Conservation (phyloP, 1,140 invertebrate genomes). For the Drosophila bocki region DNA sequence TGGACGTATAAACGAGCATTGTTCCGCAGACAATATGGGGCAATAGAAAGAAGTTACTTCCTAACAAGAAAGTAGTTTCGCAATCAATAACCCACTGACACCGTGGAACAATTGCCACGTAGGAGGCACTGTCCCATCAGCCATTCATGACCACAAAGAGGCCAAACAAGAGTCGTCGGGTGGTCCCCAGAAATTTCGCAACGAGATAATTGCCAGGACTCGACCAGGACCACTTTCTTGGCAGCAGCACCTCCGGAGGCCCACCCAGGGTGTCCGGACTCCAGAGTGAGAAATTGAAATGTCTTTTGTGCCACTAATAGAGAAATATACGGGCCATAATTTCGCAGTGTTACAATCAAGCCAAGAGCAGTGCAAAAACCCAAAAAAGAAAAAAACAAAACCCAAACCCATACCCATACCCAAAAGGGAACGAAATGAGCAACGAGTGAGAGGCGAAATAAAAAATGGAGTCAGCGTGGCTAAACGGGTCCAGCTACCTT, state of each 20-base stretch:
- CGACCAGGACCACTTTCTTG: slow-evolving; percentile 34
- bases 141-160: slow-evolving; percentile 81
- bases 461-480: slow-evolving; percentile 68
- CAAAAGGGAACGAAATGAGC: slow-evolving; percentile 43
- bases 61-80: slow-evolving; percentile 79
- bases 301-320: slow-evolving; percentile 77
- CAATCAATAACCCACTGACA: slow-evolving; percentile 69
- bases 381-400: slow-evolving; percentile 21
- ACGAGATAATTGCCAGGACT: slow-evolving; percentile 61
- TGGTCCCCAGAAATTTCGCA: slow-evolving; percentile 73
- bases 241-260: slow-evolving; percentile 18
- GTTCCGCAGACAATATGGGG: slow-evolving; percentile 46
- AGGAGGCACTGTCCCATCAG: slow-evolving; percentile 61
- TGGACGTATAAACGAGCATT: slow-evolving; percentile 36
- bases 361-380: slow-evolving; percentile 49
- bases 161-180: slow-evolving; percentile 73
- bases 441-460: slow-evolving; percentile 45
- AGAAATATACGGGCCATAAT: slow-evolving; percentile 75
- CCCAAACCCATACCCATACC: background rate
- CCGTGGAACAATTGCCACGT: slow-evolving; percentile 65
- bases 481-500: slow-evolving; percentile 64
- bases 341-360: slow-evolving; percentile 65
- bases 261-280: slow-evolving; percentile 56
- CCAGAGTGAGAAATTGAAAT: slow-evolving; percentile 67
- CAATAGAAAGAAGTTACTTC: slow-evolving; percentile 45